Conservation (phyloP, 2,113 vertebrate genomes). For the Notarius quadriscutis region DNA sequence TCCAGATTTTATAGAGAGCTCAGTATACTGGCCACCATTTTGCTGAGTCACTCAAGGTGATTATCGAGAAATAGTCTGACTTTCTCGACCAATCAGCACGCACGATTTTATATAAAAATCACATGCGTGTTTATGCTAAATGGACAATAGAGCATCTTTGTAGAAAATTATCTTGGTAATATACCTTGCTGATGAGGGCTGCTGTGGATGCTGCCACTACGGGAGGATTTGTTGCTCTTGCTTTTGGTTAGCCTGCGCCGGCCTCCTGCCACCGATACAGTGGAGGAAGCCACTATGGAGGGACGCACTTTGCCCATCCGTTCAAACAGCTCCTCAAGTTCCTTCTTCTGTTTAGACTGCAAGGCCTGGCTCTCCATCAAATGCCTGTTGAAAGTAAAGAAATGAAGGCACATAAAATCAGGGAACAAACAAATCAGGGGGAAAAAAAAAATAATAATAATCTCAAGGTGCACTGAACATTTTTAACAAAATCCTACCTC, state of each 20-base stretch:
- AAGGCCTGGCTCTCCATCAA: conserved; percentile 89
- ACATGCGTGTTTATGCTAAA: too few relatives aligned
- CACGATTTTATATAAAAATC: too few relatives aligned
- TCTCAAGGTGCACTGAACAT: background rate
- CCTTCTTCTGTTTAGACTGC: conserved; percentile 88
- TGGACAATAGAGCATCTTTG: background rate
- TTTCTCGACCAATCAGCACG: too few relatives aligned
- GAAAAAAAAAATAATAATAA: background rate
- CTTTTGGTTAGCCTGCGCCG: conserved; percentile 84
- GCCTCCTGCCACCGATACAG: conserved; percentile 83
- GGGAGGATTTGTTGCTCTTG: conserved; percentile 84
- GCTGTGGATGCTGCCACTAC: conserved; percentile 80
- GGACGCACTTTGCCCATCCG: conserved; percentile 83
- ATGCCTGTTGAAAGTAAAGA: conserved; percentile 74
- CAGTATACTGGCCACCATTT: too few relatives aligned
- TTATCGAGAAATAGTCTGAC: too few relatives aligned
- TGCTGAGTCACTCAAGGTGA: too few relatives aligned
- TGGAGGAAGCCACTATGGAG: conserved; percentile 81
- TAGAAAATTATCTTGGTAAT: background rate
- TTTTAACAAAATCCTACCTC: conserved; percentile 71
- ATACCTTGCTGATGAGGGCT: conserved; percentile 84
- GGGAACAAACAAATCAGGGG: background rate
- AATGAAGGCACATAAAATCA: background rate
- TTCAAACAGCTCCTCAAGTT: conserved; percentile 84
- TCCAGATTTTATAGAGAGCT: too few relatives aligned